Evolutionary conservation across 2,797 vertebrate species (phyloP).

Genomic region (Chaunax sp.): DNA sequence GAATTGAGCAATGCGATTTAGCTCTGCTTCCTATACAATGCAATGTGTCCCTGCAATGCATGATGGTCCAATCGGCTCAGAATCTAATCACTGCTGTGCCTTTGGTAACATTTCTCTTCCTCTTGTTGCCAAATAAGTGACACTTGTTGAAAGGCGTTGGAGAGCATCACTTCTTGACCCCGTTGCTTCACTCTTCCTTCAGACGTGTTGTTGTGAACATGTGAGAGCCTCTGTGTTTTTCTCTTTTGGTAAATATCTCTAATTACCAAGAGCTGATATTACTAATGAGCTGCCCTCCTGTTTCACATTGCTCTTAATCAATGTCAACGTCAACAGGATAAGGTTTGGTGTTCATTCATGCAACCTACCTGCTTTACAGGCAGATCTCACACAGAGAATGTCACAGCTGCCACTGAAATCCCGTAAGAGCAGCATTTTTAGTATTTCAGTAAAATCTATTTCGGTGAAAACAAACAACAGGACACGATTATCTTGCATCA

Average conservation of each 20-base stretch:
- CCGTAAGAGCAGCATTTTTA: constrained; percentile 14
- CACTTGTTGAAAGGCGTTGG: constrained; percentile 4
- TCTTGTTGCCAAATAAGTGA: neutral
- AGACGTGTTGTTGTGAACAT: constrained; percentile 25
- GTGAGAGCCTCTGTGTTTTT: constrained; percentile 1
- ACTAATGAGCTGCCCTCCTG: constrained; percentile 24
- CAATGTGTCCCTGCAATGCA: constrained; percentile 30
- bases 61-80: constrained; percentile 23
- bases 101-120: constrained; percentile 23
- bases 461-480: constrained; percentile 47
- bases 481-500: constrained; percentile 46
- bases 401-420: constrained; percentile 20
- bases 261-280: constrained; percentile 32
- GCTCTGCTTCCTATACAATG: constrained; percentile 15
- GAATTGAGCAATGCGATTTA: constrained; percentile 44
- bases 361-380: constrained; percentile 6
- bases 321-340: constrained; percentile 3
- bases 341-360: neutral
- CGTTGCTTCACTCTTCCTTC: constrained; percentile 15
- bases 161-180: constrained; percentile 40
- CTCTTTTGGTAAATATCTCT: constrained; percentile 23
- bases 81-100: constrained; percentile 11
- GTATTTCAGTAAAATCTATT: constrained; percentile 52
- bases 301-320: constrained; percentile 15
- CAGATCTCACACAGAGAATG: constrained; percentile 2